A percentile compares a stretch with the other conserved stretches of the same genome.
These are phyloP conservation scores for Pitangus sulphuratus DNA, from an alignment of 2,797 vertebrate genomes.

Conservation along the genomic window DNA sequence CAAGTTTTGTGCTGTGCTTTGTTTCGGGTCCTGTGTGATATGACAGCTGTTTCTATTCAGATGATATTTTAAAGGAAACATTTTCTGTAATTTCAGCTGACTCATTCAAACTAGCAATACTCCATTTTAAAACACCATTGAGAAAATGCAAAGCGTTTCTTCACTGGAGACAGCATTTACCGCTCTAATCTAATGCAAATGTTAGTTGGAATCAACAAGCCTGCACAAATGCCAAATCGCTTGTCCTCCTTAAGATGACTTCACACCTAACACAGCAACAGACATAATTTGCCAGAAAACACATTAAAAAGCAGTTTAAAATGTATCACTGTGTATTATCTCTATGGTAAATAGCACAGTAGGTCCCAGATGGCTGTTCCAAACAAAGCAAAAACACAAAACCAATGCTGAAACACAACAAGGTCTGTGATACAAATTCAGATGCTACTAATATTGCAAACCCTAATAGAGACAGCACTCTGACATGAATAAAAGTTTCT, in stretches of 20 bases:
- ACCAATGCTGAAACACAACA: neutral
- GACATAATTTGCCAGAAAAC: conserved; percentile 6
- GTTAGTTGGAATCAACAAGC: conserved; percentile 44
- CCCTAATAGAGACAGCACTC: neutral
- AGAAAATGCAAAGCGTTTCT: conserved; percentile 59
- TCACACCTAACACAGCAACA: conserved; percentile 46
- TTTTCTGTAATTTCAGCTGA: conserved; percentile 66
- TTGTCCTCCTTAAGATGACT: conserved; percentile 37
- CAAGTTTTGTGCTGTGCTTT: conserved; percentile 55
- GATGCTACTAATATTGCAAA: neutral
- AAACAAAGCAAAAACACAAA: conserved; percentile 3
- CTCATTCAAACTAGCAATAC: conserved; percentile 52
- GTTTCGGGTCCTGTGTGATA: conserved; percentile 64
- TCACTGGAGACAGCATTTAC: conserved; percentile 49
- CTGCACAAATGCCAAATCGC: conserved; percentile 10
- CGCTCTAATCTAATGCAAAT: conserved; percentile 55
- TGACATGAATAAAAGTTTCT: neutral
- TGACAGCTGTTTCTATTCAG: conserved; percentile 76
- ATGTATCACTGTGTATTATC: conserved; percentile 3
- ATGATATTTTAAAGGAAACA: conserved; percentile 46
- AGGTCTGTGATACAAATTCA: neutral
- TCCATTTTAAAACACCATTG: conserved; percentile 53
- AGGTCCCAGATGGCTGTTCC: conserved; percentile 9
- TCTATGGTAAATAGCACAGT: conserved; percentile 19
- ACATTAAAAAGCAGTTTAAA: conserved; percentile 43